Evolutionary conservation across 2,797 vertebrate species (phyloP).

Genomic region (Apogon hyalosoma): DNA sequence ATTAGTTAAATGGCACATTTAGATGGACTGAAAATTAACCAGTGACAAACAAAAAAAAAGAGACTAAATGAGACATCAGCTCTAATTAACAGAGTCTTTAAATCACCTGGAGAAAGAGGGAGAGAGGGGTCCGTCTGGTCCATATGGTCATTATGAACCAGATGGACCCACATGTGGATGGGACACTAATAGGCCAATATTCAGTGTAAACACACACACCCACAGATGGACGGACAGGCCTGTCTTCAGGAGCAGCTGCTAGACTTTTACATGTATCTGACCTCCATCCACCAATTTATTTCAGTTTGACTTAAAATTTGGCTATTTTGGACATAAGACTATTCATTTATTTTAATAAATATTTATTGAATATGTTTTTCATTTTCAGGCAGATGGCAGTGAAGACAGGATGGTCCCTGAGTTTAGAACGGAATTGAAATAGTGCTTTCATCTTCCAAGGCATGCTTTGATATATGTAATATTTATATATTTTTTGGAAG

Average conservation of each 20-base stretch:
- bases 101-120: conserved; percentile 56
- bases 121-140: conserved; percentile 28
- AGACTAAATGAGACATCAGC: conserved; percentile 67
- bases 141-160: conserved; percentile 61
- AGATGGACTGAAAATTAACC: conserved; percentile 27
- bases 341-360: too few relatives aligned
- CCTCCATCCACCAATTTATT: conserved; percentile 1
- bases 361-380: too few relatives aligned
- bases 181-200: conserved; percentile 40
- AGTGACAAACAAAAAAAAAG: not conserved
- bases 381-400: too few relatives aligned
- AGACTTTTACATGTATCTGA: conserved; percentile 25
- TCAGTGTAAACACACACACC: conserved; percentile 28
- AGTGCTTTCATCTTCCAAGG: too few relatives aligned
- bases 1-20: conserved; percentile 55
- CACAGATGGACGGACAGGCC: conserved; percentile 42
- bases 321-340: too few relatives aligned
- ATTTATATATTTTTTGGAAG: too few relatives aligned
- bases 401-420: too few relatives aligned
- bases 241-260: conserved; percentile 52
- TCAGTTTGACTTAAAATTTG: not conserved
- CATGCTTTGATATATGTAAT: too few relatives aligned
- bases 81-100: conserved; percentile 65
- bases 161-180: conserved; percentile 72
- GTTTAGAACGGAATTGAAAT: too few relatives aligned